A percentile compares a stretch with the other conserved stretches of the same genome.
phyloP scores from a whole-genome alignment of 1,140 invertebrate species.

The Tetramorium simillimum region DNA sequence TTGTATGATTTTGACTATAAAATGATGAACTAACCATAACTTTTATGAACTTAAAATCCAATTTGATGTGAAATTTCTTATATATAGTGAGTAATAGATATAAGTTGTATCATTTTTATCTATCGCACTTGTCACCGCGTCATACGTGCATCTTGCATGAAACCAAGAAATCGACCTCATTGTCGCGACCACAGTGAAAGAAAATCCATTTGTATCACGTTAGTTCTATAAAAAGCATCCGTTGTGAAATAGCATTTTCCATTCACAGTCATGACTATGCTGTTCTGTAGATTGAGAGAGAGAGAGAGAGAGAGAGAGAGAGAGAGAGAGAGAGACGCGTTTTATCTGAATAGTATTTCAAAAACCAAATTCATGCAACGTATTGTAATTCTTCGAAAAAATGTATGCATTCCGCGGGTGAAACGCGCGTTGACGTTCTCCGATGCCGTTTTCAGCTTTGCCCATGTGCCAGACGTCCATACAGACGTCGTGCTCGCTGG shows the following conservation, averaged over 20 bases:
- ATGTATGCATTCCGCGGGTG: not conserved
- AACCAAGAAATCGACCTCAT: constrained; percentile 34
- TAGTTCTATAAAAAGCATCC: not conserved
- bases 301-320: no score
- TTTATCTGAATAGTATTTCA: constrained; percentile 1
- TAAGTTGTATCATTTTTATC: constrained; percentile 5
- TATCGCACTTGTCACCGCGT: not conserved
- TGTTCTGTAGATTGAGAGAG: not conserved
- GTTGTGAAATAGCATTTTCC: not conserved
- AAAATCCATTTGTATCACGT: constrained; percentile 62
- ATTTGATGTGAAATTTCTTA: not conserved
- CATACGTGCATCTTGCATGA: not conserved
- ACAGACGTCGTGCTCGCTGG: constrained; percentile 87
- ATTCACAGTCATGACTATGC: not conserved
- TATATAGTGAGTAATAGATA: not conserved
- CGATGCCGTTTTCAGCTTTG: constrained; percentile 67
- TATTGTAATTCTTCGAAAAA: not conserved
- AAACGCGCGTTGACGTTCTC: not conserved
- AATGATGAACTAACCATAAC: not conserved
- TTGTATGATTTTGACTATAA: not conserved
- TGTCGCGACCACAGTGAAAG: constrained; percentile 58
- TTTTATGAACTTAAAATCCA: not conserved
- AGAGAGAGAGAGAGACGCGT: no score
- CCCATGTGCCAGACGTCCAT: constrained; percentile 71
- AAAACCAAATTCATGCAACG: not conserved